These are phyloP conservation scores for Regulus satrapa DNA, from an alignment of 2,113 vertebrate genomes.

Conservation along the genomic window DNA sequence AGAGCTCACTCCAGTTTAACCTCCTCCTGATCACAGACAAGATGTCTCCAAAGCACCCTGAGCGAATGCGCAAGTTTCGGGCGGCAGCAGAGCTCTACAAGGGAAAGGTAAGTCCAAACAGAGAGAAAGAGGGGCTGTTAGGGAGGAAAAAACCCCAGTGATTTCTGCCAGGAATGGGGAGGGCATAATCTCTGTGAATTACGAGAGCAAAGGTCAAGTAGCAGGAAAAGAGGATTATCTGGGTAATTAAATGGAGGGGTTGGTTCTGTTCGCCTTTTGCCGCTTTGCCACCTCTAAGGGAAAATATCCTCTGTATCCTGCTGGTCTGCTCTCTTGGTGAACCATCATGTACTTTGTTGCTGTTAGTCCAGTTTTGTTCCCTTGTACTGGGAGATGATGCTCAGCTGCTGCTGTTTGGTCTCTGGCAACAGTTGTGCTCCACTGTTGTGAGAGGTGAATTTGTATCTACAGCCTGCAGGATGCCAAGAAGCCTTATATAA, in stretches of 20 bases:
- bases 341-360: neutral
- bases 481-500: neutral
- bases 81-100: constrained; percentile 78
- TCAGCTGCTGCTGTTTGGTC: constrained; percentile 18
- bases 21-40: constrained; percentile 86
- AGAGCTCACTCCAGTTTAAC: constrained; percentile 79
- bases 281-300: neutral
- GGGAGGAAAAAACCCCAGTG: neutral
- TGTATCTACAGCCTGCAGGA: neutral
- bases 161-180: neutral
- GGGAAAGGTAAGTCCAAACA: constrained; percentile 77
- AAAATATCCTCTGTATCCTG: neutral
- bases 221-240: neutral
- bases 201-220: neutral
- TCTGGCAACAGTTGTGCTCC: neutral
- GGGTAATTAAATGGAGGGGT: neutral
- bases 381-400: neutral
- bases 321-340: neutral
- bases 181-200: neutral
- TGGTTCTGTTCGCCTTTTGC: neutral
- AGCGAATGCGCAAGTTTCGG: constrained; percentile 64
- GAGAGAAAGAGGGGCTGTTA: neutral
- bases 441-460: neutral
- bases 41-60: constrained; percentile 68
- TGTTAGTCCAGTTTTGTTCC: neutral